phyloP scores from a whole-genome alignment of 2,888 invertebrate species.

The Sinodicranocentrus sp. region DNA sequence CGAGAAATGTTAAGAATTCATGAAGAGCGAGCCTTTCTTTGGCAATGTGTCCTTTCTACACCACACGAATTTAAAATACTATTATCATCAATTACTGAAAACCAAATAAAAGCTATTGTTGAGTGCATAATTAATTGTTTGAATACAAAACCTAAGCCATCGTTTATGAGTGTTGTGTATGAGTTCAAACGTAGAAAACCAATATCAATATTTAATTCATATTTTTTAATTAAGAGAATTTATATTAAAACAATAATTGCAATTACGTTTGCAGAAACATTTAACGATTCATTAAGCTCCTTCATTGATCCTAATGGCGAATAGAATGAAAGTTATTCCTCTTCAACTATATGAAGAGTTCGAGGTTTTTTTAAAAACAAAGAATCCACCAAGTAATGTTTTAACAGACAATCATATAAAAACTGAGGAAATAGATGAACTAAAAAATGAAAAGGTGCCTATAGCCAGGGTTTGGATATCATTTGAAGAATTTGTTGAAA shows the following conservation, averaged over 20 bases:
- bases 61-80: background rate
- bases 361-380: background rate
- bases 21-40: background rate
- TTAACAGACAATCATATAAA: no score
- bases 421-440: background rate
- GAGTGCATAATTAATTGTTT: constrained; percentile 12
- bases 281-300: background rate
- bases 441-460: background rate
- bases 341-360: background rate
- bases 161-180: no score
- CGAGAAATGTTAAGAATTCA: constrained; percentile 3
- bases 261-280: background rate
- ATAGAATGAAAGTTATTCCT: constrained; percentile 26
- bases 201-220: background rate
- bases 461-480: background rate
- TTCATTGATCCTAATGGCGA: background rate
- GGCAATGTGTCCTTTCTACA: background rate
- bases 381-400: no score
- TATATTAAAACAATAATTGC: background rate
- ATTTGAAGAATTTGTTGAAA: constrained; percentile 3
- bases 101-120: background rate
- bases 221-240: background rate
- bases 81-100: background rate
- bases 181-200: no score
- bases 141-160: background rate